Conservation (phyloP, 2,888 invertebrate genomes). For the Elysia crispata region DNA sequence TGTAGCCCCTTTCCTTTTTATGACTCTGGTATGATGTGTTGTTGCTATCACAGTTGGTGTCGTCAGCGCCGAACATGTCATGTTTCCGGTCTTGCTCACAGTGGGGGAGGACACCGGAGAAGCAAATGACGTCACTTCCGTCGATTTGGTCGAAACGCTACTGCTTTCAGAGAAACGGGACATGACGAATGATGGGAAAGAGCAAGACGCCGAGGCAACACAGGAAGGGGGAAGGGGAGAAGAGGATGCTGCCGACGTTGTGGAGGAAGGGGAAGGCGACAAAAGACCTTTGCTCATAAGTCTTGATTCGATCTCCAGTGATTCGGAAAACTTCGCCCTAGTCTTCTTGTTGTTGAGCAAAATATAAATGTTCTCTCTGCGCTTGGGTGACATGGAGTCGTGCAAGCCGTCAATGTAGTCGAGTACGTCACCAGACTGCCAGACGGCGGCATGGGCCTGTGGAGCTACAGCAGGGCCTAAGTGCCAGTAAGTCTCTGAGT, state of each 20-base stretch:
- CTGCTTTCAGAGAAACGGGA: too few species aligned
- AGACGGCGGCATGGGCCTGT: conserved; percentile 31
- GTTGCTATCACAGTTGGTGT: too few species aligned
- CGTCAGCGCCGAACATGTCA: too few species aligned
- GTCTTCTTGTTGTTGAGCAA: conserved; percentile 57
- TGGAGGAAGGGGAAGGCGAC: not conserved
- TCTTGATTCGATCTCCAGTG: conserved; percentile 59
- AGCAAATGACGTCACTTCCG: not conserved
- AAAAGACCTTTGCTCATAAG: conserved; percentile 55
- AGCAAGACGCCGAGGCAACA: not conserved
- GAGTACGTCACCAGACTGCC: conserved; percentile 53
- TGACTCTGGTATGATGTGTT: not conserved
- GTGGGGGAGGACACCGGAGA: too few species aligned
- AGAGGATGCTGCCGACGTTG: not conserved
- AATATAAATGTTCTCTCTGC: conserved; percentile 57
- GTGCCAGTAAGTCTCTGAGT: conserved; percentile 51
- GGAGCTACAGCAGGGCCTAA: conserved; percentile 38
- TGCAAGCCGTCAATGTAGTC: conserved; percentile 57
- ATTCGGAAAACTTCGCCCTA: conserved; percentile 58
- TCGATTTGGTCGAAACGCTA: too few species aligned
- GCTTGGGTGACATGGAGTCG: conserved; percentile 55
- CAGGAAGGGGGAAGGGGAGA: not conserved
- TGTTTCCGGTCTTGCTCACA: too few species aligned
- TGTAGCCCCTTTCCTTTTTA: conserved; percentile 1
- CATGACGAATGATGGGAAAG: too few species aligned